phyloP scores from a whole-genome alignment of 2,797 vertebrate species.

The Protosalanx chinensis region DNA sequence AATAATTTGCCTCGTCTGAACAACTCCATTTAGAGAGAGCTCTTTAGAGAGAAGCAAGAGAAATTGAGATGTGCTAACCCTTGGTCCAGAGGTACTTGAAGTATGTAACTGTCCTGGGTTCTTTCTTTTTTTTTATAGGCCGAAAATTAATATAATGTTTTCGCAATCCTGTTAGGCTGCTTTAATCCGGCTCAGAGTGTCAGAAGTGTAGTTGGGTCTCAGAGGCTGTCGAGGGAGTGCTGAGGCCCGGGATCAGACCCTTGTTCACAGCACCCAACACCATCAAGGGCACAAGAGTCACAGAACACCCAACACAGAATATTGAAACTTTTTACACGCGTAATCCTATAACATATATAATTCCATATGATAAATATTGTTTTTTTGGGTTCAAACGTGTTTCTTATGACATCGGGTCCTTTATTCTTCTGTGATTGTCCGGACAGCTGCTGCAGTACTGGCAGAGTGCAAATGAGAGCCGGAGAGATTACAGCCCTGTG shows the following conservation, averaged over 20 bases:
- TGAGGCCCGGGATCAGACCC: background rate
- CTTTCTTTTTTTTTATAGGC: constrained; percentile 45
- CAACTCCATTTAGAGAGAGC: constrained; percentile 34
- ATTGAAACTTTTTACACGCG: constrained; percentile 37
- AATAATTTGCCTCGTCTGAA: constrained; percentile 46
- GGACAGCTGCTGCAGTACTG: background rate
- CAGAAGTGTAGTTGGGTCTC: constrained; percentile 55
- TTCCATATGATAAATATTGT: too few species aligned
- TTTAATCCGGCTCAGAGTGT: constrained; percentile 66
- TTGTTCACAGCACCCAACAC: background rate
- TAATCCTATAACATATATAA: background rate
- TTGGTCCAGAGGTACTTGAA: constrained; percentile 33
- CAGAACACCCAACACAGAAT: constrained; percentile 49
- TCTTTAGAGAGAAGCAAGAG: constrained; percentile 22
- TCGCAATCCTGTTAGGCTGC: constrained; percentile 63
- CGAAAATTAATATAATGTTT: constrained; percentile 68
- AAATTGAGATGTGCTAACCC: constrained; percentile 44
- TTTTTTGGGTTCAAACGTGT: background rate
- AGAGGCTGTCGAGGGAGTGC: constrained; percentile 64
- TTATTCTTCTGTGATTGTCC: background rate
- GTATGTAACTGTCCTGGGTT: constrained; percentile 50
- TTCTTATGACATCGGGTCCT: background rate
- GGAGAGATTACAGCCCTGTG: constrained; percentile 17
- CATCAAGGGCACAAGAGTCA: background rate
- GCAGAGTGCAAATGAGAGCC: background rate